These are phyloP conservation scores for Pandion haliaetus DNA, from an alignment of 2,113 vertebrate species.

Conservation along the genomic window DNA sequence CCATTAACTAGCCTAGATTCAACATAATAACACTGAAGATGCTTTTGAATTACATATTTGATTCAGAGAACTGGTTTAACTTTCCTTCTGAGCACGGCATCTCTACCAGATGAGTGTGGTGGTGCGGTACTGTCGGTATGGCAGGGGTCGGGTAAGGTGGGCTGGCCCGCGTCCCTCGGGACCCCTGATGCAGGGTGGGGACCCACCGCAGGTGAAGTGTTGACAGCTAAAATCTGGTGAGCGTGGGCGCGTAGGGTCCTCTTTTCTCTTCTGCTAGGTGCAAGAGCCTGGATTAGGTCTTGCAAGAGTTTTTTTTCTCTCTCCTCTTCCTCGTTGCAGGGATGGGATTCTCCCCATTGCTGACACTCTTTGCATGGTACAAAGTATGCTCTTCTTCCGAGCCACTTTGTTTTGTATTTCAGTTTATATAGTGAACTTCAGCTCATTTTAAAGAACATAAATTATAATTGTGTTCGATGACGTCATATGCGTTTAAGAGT, in stretches of 20 bases:
- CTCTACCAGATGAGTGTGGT: not conserved
- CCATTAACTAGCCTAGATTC: not conserved
- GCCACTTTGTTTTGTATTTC: not conserved
- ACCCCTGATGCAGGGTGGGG: not conserved
- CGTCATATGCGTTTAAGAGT: not conserved
- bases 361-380: too few relatives aligned
- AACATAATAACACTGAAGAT: too few relatives aligned
- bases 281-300: not conserved
- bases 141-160: not conserved
- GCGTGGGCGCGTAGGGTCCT: fast-evolving
- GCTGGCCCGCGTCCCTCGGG: fast-evolving
- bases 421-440: not conserved
- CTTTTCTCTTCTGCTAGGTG: not conserved
- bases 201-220: too few relatives aligned
- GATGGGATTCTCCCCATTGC: not conserved
- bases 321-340: not conserved
- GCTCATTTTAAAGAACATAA: not conserved
- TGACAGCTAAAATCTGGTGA: not conserved
- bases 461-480: not conserved
- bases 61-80: not conserved
- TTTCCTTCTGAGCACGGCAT: not conserved
- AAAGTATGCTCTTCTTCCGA: not conserved
- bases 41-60: not conserved
- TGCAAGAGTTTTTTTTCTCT: not conserved
- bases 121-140: not conserved